phyloP scores from a whole-genome alignment of 2,113 vertebrate genomes.

The Scatophagus argus region DNA sequence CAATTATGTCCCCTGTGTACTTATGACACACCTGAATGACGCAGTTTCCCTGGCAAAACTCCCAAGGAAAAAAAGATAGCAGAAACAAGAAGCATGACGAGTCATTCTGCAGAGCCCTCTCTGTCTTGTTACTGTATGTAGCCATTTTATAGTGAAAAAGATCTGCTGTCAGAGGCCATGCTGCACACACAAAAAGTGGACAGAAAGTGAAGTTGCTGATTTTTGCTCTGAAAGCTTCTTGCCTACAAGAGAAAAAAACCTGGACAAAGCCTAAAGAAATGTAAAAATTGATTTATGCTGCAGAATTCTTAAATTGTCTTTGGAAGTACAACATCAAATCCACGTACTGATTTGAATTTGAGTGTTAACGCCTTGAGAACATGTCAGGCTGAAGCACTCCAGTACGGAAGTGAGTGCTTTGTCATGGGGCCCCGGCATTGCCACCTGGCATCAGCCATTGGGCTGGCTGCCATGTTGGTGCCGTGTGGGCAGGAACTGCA shows the following conservation, averaged over 20 bases:
- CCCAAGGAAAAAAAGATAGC: constrained; percentile 10
- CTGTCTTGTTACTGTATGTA: constrained; percentile 21
- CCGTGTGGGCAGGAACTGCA: constrained; percentile 50
- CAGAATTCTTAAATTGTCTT: not conserved
- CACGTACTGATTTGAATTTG: not conserved
- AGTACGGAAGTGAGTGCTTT: constrained; percentile 34
- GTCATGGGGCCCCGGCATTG: constrained; percentile 35
- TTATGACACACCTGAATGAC: constrained; percentile 64
- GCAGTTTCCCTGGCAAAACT: constrained; percentile 31
- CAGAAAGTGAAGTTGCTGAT: not conserved
- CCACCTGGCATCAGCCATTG: constrained; percentile 62
- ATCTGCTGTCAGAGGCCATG: constrained; percentile 15
- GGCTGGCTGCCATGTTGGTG: constrained; percentile 58
- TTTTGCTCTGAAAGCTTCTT: too few relatives aligned
- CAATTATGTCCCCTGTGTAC: constrained; percentile 5
- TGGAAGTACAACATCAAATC: not conserved
- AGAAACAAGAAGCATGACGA: constrained; percentile 10
- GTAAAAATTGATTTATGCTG: not conserved
- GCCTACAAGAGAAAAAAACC: not conserved
- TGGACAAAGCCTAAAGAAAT: not conserved
- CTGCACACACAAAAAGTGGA: not conserved
- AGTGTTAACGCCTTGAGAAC: constrained; percentile 16
- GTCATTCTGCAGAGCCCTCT: constrained; percentile 15
- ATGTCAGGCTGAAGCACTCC: constrained; percentile 18
- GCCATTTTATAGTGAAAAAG: constrained; percentile 28